Base-by-base conservation (phyloP, 2,888 invertebrate species). In the Catonia carolina region DNA sequence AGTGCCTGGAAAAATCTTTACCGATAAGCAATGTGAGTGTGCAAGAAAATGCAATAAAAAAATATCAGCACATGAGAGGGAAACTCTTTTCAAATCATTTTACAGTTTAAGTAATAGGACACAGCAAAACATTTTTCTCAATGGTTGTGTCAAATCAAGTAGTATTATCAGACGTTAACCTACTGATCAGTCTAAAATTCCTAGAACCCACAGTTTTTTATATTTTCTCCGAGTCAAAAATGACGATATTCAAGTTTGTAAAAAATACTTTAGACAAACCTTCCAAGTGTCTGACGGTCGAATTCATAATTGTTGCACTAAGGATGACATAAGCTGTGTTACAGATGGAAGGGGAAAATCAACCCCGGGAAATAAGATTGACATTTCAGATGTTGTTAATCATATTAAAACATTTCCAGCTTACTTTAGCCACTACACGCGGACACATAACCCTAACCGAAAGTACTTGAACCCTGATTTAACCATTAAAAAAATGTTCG, bases 401-500 rank as follows among this genome's bases (percentile, higher is more conserved):
- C 50, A 51, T 20, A 51, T 51, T 17, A 55, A 55, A 18, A 48
- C 47, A 10, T 55, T 55, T 55, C 55, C 55, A 7, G 48, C 55
- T 17, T 55, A 55, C 18, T 37, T 7, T n/a, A 55, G 55, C 37
- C 55, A 55, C 18, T 55, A 55, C 27, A 55, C 55, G 7, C 12
- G 55, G 20, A n/a, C 42, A 48, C 55, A 47, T 22, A 55, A 48
- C 36, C 48, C 45, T 33, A 42, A 53, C 39, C 15, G 55, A 22
- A 55, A 55, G 37, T 55, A 48, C 36, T 48, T 55, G 18, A 55
- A 37, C 55, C 23, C 55, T 12, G 55, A 55, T 23, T 37, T 55
- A 5, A 55, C 55, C 18, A 48, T 55, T 22, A 54, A 54, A 15
- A 54, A 47, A 55, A 55, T 55, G 48, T 55, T 27, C n/a, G 47